Evolutionary conservation across 2,888 invertebrate genomes (phyloP).

Genomic region (Ceratothoa steindachneri): DNA sequence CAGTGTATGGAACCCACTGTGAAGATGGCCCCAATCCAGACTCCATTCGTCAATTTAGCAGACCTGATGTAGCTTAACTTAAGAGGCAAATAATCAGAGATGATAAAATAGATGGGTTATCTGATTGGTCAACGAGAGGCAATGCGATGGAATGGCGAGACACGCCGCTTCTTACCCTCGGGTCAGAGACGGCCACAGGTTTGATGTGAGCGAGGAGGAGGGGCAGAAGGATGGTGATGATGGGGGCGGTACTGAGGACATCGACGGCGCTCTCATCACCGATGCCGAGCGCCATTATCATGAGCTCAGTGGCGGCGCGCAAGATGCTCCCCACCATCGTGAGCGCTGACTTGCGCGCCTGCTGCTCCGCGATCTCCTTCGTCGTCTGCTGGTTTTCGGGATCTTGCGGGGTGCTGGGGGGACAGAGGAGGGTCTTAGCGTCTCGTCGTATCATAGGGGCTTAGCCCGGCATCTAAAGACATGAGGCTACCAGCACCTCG

Average conservation of each 20-base stretch:
- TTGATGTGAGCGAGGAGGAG: constrained; percentile 78
- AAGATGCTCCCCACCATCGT: constrained; percentile 73
- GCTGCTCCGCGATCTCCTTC: constrained; percentile 60
- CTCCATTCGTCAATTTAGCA: no score
- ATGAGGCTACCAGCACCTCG: no score
- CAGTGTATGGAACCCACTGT: no score
- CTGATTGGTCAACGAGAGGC: no score
- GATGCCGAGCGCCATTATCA: constrained; percentile 68
- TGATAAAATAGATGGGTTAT: no score
- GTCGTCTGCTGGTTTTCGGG: constrained; percentile 60
- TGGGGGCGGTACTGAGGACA: constrained; percentile 61
- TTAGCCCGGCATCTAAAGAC: no score
- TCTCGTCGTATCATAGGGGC: neutral
- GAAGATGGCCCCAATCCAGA: no score
- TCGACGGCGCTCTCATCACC: constrained; percentile 51
- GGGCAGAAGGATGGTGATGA: constrained; percentile 74
- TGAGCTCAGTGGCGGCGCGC: constrained; percentile 69
- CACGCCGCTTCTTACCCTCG: constrained; percentile 66
- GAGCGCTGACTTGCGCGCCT: constrained; percentile 67
- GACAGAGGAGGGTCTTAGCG: no score
- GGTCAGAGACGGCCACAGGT: constrained; percentile 74
- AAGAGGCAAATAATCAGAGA: no score
- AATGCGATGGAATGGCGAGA: no score
- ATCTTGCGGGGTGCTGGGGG: constrained; percentile 60
- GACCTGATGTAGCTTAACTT: no score